Evolutionary conservation across 2,797 vertebrate species (phyloP).

Genomic region (Arctocebus calabarensis): DNA sequence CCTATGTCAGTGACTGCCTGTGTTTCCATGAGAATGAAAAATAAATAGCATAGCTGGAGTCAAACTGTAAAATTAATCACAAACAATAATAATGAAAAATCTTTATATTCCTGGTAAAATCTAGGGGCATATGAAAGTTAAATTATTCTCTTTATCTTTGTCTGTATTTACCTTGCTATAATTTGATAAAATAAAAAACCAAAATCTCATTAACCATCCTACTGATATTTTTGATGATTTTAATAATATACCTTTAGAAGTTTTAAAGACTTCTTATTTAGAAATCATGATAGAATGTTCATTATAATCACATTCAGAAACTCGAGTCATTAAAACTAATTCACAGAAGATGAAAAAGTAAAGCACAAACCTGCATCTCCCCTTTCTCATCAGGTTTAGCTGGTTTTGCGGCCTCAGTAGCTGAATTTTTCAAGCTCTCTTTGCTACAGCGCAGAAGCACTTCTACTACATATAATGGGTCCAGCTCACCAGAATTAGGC

Average conservation of each 20-base stretch:
- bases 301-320: not conserved
- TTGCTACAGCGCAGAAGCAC: conserved; percentile 96
- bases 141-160: conserved; percentile 9
- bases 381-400: conserved; percentile 93
- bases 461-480: conserved; percentile 96
- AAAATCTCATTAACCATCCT: not conserved
- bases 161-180: not conserved
- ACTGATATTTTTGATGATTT: not conserved
- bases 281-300: not conserved
- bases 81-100: conserved; percentile 16
- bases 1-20: not conserved
- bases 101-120: not conserved
- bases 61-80: not conserved
- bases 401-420: conserved; percentile 95
- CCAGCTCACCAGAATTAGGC: conserved; percentile 92
- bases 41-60: not conserved
- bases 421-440: conserved; percentile 95
- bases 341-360: not conserved
- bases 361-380: conserved; percentile 95
- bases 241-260: not conserved
- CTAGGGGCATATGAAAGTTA: not conserved
- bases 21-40: not conserved
- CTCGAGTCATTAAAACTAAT: not conserved
- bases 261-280: not conserved
- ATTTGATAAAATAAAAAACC: not conserved